Percentiles rank a stretch among this genome's conserved stretches.
These are phyloP conservation scores for Gymnogyps californianus DNA, from an alignment of 2,113 vertebrate species.

Conservation along the genomic window DNA sequence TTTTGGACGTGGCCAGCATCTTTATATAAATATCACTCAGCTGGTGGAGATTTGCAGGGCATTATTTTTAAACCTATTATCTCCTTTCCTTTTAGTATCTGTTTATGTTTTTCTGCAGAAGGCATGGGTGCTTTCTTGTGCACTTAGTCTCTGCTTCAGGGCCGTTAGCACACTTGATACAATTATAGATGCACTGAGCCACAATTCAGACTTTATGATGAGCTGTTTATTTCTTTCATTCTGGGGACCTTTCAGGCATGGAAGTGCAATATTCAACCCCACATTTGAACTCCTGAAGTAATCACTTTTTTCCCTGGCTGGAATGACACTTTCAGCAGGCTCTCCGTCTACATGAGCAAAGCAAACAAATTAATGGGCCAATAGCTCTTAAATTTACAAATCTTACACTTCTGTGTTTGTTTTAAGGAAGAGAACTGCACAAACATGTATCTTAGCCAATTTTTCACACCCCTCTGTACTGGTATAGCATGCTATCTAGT, in stretches of 20 bases:
- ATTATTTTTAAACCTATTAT: slow-evolving; percentile 1
- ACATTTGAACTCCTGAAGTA: background rate
- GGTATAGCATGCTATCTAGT: background rate
- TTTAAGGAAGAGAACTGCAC: background rate
- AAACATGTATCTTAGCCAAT: background rate
- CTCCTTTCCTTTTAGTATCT: background rate
- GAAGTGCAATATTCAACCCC: background rate
- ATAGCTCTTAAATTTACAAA: background rate
- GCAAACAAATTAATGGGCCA: background rate
- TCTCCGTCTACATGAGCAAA: background rate
- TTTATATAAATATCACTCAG: background rate
- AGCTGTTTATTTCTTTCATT: background rate
- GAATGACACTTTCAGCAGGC: background rate
- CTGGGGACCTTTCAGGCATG: background rate
- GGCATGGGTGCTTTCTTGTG: background rate
- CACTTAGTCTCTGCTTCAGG: background rate
- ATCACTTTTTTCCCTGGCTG: background rate
- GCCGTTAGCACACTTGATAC: background rate
- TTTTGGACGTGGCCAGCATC: background rate
- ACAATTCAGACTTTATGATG: background rate
- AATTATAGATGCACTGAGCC: background rate
- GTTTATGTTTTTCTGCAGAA: background rate
- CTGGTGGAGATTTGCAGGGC: background rate
- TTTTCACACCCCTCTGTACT: background rate
- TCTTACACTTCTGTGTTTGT: background rate